phyloP scores from a whole-genome alignment of 2,888 invertebrate species.

The Chrysolina haemoptera region DNA sequence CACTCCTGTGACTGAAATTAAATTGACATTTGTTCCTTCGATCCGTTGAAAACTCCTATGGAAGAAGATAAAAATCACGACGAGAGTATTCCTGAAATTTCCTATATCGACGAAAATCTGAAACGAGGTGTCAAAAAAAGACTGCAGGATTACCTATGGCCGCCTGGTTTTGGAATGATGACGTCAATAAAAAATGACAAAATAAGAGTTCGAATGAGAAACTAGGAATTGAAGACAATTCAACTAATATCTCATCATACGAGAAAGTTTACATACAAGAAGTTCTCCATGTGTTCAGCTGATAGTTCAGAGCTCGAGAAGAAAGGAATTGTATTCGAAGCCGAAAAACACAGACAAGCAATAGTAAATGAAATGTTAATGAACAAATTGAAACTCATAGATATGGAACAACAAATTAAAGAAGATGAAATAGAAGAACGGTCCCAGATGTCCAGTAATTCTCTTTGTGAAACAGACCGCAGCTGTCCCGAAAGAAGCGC shows the following conservation, averaged over 20 bases:
- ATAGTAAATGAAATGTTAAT: no score
- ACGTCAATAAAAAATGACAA: conserved; percentile 3
- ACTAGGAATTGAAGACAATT: conserved; percentile 1
- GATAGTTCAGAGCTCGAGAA: no score
- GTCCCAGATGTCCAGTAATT: no score
- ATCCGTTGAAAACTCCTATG: conserved; percentile 20
- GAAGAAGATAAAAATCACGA: conserved; percentile 1
- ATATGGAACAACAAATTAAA: no score
- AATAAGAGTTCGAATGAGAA: neutral
- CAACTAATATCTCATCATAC: neutral
- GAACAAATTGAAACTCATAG: no score
- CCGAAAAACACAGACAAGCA: no score
- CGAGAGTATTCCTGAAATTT: neutral
- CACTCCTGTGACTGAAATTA: no score
- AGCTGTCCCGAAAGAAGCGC: no score
- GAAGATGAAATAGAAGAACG: no score
- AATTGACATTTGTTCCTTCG: conserved; percentile 11
- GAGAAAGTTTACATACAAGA: neutral
- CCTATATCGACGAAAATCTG: neutral
- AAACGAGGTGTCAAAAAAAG: neutral
- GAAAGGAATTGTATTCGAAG: no score
- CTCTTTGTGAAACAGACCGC: no score
- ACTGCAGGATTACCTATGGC: neutral
- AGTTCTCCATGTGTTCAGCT: neutral
- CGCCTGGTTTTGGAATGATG: conserved; percentile 9